A percentile compares a stretch with the other conserved stretches of the same genome.
These are phyloP conservation scores for Dimorphilus gyrociliatus DNA, from an alignment of 2,888 invertebrate genomes.

Conservation along the genomic window DNA sequence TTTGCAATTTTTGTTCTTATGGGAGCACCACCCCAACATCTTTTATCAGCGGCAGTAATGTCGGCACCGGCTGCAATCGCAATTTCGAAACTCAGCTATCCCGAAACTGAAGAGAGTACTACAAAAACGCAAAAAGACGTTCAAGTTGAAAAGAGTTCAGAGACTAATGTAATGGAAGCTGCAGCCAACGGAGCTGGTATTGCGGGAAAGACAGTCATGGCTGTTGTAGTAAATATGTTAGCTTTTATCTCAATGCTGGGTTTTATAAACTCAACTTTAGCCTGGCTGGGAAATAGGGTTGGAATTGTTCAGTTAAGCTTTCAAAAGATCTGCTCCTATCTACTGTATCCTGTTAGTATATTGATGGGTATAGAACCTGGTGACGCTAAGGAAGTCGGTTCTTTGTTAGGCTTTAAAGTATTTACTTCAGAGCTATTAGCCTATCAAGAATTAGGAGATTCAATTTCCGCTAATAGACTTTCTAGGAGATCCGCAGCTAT, in stretches of 20 bases:
- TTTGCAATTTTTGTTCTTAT: conserved; percentile 13
- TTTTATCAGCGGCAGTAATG: conserved; percentile 13
- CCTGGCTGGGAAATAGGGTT: conserved; percentile 11
- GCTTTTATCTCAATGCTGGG: conserved; percentile 12
- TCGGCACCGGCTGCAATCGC: conserved; percentile 13
- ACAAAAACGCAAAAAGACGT: conserved; percentile 9
- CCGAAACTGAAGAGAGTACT: conserved; percentile 11
- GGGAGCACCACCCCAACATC: conserved; percentile 13
- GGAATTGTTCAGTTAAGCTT: conserved; percentile 9
- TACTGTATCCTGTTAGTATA: conserved; percentile 12
- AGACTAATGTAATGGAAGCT: conserved; percentile 13
- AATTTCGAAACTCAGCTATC: conserved; percentile 12
- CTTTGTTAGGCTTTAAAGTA: conserved; percentile 12
- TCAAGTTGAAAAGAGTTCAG: conserved; percentile 6
- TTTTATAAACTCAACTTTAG: conserved; percentile 12
- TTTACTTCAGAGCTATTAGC: conserved; percentile 13
- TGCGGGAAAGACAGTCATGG: conserved; percentile 11
- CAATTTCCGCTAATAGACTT: too few species aligned
- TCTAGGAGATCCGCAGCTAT: conserved; percentile 10
- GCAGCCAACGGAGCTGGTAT: conserved; percentile 12
- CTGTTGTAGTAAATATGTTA: conserved; percentile 12
- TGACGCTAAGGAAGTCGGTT: conserved; percentile 11
- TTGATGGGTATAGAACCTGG: conserved; percentile 10
- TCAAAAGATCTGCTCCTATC: conserved; percentile 12
- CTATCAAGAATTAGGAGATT: conserved; percentile 11